phyloP scores from a whole-genome alignment of 2,113 vertebrate genomes.

The Oophaga pumilio region DNA sequence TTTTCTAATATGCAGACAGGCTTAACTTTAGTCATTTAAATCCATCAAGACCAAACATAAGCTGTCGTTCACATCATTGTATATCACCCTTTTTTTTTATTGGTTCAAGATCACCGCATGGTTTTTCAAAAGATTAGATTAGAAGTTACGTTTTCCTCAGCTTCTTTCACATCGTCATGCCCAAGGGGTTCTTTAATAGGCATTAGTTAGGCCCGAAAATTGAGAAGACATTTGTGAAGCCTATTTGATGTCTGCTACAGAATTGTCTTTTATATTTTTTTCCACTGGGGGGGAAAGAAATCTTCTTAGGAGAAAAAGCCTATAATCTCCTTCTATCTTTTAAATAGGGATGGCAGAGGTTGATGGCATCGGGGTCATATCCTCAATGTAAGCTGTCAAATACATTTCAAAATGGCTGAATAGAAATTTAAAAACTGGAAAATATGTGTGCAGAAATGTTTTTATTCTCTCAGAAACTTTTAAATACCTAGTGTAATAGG shows the following conservation, averaged over 20 bases:
- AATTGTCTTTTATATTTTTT: conserved; percentile 79
- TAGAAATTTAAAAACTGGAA: conserved; percentile 72
- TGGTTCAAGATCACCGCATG: conserved; percentile 70
- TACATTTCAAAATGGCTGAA: conserved; percentile 78
- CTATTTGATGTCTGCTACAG: conserved; percentile 76
- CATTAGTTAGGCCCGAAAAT: conserved; percentile 77
- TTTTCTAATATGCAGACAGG: conserved; percentile 77
- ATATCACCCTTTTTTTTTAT: conserved; percentile 69
- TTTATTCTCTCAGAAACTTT: not conserved
- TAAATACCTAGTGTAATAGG: not conserved
- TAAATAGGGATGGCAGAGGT: conserved; percentile 81
- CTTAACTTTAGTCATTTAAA: conserved; percentile 73
- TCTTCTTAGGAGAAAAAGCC: conserved; percentile 79
- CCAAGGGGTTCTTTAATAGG: conserved; percentile 73
- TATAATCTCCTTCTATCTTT: conserved; percentile 83
- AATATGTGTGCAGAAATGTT: conserved; percentile 12
- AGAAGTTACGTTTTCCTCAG: conserved; percentile 70
- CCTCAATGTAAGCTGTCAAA: conserved; percentile 86
- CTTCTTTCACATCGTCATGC: conserved; percentile 64
- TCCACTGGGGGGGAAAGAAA: conserved; percentile 72
- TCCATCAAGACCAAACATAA: conserved; percentile 72
- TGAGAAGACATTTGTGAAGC: conserved; percentile 80
- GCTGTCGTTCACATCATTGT: conserved; percentile 70
- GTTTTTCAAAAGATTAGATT: conserved; percentile 74
- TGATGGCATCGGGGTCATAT: conserved; percentile 81